These are phyloP conservation scores for Hippopotamyrus pictus DNA, from an alignment of 2,797 vertebrate genomes.

Conservation along the genomic window DNA sequence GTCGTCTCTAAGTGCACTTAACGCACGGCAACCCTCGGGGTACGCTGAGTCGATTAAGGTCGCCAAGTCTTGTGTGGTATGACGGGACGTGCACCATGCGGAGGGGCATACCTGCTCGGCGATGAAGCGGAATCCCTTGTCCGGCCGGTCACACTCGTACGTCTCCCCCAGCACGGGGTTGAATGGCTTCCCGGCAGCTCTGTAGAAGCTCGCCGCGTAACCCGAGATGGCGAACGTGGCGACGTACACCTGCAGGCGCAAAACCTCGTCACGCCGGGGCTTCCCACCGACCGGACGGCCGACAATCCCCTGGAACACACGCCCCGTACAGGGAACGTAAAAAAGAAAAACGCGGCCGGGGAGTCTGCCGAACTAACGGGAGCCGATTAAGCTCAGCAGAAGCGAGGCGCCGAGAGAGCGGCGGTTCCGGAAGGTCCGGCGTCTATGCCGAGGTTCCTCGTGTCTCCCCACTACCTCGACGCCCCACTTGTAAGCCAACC, in stretches of 20 bases:
- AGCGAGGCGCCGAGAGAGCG: background rate
- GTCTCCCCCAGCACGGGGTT: slow-evolving; percentile 94
- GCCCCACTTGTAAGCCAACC: background rate
- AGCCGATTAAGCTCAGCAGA: background rate
- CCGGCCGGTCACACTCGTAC: slow-evolving; percentile 83
- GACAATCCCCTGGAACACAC: background rate
- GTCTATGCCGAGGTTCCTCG: background rate
- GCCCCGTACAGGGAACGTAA: background rate
- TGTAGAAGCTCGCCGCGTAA: slow-evolving; percentile 87
- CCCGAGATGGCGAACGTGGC: slow-evolving; percentile 89
- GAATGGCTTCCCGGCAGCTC: slow-evolving; percentile 94
- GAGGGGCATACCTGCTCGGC: slow-evolving; percentile 62
- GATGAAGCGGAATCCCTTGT: slow-evolving; percentile 85
- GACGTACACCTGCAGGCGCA: slow-evolving; percentile 73
- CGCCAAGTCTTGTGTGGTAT: background rate
- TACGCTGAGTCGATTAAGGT: background rate
- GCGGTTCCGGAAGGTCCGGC: background rate
- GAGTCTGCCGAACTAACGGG: background rate
- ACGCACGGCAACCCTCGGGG: background rate
- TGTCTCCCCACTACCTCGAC: background rate
- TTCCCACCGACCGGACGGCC: background rate
- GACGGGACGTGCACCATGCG: background rate
- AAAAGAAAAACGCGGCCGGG: background rate
- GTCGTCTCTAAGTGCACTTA: background rate
- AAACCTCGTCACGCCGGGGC: background rate